phyloP scores from a whole-genome alignment of 2,888 invertebrate species.

The Cheilosia scutellata region DNA sequence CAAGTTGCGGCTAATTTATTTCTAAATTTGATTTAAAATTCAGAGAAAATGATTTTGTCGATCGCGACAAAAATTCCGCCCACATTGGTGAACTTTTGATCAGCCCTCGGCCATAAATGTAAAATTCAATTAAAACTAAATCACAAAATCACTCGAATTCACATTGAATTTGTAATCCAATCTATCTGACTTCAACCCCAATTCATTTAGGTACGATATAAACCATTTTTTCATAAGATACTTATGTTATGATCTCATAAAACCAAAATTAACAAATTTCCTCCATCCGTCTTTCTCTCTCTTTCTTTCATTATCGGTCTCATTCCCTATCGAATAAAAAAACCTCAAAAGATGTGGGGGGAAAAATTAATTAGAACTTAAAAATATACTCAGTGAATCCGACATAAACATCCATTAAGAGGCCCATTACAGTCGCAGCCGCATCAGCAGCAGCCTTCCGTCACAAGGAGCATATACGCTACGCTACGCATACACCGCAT shows the following conservation, averaged over 20 bases:
- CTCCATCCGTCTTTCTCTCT: background rate
- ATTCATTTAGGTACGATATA: conserved; percentile 38
- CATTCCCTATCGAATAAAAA: conserved; percentile 20
- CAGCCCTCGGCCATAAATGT: conserved; percentile 38
- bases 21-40: background rate
- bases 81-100: conserved; percentile 9
- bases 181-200: conserved; percentile 59
- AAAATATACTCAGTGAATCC: conserved; percentile 64
- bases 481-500: conserved; percentile 35
- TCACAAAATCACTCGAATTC: conserved; percentile 19
- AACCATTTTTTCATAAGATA: conserved; percentile 55
- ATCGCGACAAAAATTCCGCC: background rate
- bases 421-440: conserved; percentile 40
- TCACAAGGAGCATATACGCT: conserved; percentile 46
- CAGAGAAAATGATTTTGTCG: background rate
- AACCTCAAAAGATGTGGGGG: conserved; percentile 43
- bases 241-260: conserved; percentile 73
- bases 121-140: conserved; percentile 41
- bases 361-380: conserved; percentile 74
- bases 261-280: conserved; percentile 57
- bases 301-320: background rate
- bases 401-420: conserved; percentile 73
- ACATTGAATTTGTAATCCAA: conserved; percentile 62
- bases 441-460: conserved; percentile 47
- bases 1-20: no score